Conservation (phyloP, 2,888 invertebrate species). For the Drosophila robusta region DNA sequence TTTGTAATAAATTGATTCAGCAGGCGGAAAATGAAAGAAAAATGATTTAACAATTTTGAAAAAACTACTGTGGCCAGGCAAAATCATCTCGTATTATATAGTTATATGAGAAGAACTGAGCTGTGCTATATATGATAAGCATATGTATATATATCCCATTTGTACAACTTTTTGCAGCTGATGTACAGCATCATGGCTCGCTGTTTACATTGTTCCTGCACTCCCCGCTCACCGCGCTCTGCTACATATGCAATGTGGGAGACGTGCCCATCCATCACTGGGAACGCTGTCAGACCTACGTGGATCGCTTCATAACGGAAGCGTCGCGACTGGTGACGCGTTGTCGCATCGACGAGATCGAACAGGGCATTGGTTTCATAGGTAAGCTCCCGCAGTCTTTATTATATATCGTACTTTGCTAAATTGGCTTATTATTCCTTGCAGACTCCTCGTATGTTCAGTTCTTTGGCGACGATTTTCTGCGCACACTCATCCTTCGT, state of each 20-base stretch:
- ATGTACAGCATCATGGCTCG: constrained; percentile 94
- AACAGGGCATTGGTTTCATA: constrained; percentile 85
- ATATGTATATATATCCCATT: no score
- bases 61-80: no score
- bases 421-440: constrained; percentile 25
- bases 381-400: constrained; percentile 64
- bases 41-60: no score
- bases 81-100: no score
- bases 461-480: constrained; percentile 97
- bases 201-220: constrained; percentile 98
- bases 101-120: no score
- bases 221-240: constrained; percentile 96
- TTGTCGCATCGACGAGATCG: constrained; percentile 91
- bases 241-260: constrained; percentile 95
- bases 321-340: constrained; percentile 93
- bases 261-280: constrained; percentile 94
- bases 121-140: no score
- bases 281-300: constrained; percentile 95
- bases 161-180: constrained; percentile 85
- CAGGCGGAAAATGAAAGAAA: no score
- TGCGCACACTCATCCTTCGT: constrained; percentile 93
- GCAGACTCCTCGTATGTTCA: constrained; percentile 90
- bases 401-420: neutral
- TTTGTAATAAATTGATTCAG: no score
- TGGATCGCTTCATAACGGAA: constrained; percentile 95